These are phyloP conservation scores for Drosophila prostipennis DNA, from an alignment of 2,888 invertebrate genomes.

Conservation along the genomic window DNA sequence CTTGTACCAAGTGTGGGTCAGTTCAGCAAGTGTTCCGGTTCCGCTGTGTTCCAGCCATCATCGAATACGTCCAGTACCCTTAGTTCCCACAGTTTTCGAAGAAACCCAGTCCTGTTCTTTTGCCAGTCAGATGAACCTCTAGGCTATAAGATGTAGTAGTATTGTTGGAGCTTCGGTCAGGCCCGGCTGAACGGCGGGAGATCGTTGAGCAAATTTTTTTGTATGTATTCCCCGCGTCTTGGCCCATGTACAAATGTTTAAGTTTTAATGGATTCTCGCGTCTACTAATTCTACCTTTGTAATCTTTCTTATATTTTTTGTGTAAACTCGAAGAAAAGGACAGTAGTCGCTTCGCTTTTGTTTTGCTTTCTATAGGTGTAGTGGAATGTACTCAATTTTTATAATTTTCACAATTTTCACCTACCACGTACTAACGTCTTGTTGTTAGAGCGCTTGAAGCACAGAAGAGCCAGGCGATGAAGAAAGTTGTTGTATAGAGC, in stretches of 20 bases:
- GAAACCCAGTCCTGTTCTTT: constrained; percentile 1
- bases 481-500: constrained; percentile 3
- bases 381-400: background rate
- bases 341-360: background rate
- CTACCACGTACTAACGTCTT: background rate
- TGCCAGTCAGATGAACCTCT: constrained; percentile 4
- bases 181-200: background rate
- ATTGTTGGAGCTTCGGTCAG: constrained; percentile 11
- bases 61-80: constrained; percentile 22
- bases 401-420: background rate
- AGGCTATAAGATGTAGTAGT: constrained; percentile 17
- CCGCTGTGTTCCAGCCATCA: constrained; percentile 9
- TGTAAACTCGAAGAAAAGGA: background rate
- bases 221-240: background rate
- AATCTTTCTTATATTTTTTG: background rate
- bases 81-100: constrained; percentile 1
- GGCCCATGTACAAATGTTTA: constrained; percentile 9
- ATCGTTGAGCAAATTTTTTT: constrained; percentile 8
- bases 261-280: background rate
- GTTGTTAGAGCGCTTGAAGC: constrained; percentile 9
- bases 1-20: background rate
- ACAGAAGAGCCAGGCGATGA: background rate
- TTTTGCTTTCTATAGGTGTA: background rate
- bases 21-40: constrained; percentile 1
- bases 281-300: background rate